Base-by-base conservation (phyloP, 2,113 vertebrate genomes). In the Triplophysa dalaica region DNA sequence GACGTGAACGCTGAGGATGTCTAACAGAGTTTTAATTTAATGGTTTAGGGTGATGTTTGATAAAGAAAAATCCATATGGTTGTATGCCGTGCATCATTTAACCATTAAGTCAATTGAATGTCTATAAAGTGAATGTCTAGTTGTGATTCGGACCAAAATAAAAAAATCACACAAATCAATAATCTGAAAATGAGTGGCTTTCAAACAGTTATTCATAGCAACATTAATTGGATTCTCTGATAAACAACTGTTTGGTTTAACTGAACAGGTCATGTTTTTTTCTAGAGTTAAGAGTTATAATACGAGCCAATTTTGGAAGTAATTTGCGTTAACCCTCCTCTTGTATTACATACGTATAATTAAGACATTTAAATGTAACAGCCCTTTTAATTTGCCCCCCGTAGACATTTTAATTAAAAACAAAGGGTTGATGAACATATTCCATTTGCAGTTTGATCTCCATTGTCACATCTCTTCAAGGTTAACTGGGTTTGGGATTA, bases 371-470 rank as follows among this genome's bases (percentile, higher is more conserved):
- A 62, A 45, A 75, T 48, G 21, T 22, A 75, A 24, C 41, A 11
- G 21, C 14, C 58, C 62, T 75, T 75, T 62, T 22, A 45, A 62
- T 62, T 41, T 75, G 56, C n/a, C 16, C 45, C 33, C 22, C 4
- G 13, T 4, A 19, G 56, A 62, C 22, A 61, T 10, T 62, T 75
- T 75, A 62, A 62, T 75, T 62, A 43, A 8, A 14, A 22, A 61
- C 54, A 26, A 62, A 21, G 54, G 58, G 52, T 73, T 75, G 41
- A 62, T 75, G 58, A 62, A 19, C 48, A 54, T 26, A 16, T 54
- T 54, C 22, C 48, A 70, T 19, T 70, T 54, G 45, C 16, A 29
- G 68, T 52, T 69, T 50, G 24, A 70, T 54, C 68, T 70, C 58
- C 17, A 58, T 38, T 75, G 56, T 75, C 29, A 22, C 70, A 60